A percentile compares a stretch with the other conserved stretches of the same genome.
Conservation (phyloP, 2,797 vertebrate species). For the Apodemus agrarius region DNA sequence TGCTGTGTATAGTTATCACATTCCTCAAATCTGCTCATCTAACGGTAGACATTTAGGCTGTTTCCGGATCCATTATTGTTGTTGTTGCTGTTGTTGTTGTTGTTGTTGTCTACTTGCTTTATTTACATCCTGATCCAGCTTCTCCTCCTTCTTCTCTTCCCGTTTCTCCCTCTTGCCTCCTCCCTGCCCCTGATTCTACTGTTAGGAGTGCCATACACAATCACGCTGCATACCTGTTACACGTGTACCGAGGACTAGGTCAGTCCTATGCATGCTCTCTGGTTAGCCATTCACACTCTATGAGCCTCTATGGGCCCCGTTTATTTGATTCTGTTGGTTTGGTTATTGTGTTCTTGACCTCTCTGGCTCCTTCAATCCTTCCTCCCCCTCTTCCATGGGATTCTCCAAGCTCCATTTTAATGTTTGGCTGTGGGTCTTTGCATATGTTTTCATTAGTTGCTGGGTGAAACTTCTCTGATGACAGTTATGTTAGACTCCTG, state of each 20-base stretch:
- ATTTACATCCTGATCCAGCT: not conserved
- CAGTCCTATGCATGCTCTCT: not conserved
- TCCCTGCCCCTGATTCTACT: not conserved
- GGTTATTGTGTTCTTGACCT: not conserved
- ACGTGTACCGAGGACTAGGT: not conserved
- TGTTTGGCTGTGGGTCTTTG: not conserved
- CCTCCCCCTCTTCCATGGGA: not conserved
- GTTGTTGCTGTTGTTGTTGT: too few species aligned
- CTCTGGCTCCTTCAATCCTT: not conserved
- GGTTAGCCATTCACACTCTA: not conserved
- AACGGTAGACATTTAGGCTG: not conserved
- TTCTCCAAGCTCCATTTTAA: not conserved
- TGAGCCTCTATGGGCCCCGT: not conserved
- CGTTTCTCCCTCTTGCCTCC: not conserved
- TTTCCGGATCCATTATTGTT: not conserved
- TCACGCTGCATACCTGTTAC: not conserved
- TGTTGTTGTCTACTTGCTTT: too few species aligned
- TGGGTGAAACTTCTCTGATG: not conserved
- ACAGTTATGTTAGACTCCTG: not conserved
- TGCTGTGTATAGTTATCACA: not conserved
- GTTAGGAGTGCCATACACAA: not conserved
- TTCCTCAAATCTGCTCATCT: not conserved
- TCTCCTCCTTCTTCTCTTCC: not conserved
- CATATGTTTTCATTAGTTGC: not conserved
- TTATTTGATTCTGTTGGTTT: not conserved